A percentile compares a stretch with the other conserved stretches of the same genome.
Evolutionary conservation across 1,140 invertebrate species (phyloP).

Genomic region (Drosophila leontia): DNA sequence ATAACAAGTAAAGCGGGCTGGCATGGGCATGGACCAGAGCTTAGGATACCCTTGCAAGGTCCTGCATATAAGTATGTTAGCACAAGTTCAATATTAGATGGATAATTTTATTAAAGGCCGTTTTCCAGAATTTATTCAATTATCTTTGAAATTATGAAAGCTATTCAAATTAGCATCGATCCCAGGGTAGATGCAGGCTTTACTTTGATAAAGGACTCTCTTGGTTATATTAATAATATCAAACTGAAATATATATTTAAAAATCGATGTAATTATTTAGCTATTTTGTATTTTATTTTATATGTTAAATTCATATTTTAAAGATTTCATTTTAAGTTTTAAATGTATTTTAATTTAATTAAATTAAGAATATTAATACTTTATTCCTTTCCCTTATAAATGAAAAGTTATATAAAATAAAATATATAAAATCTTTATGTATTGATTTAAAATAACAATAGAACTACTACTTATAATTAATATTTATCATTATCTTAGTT

Average conservation of each 20-base stretch:
- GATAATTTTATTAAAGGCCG: slow-evolving; percentile 15
- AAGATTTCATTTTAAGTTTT: background rate
- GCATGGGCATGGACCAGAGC: slow-evolving; percentile 17
- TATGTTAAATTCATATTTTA: background rate
- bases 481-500: too few relatives aligned
- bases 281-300: background rate
- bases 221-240: too few relatives aligned
- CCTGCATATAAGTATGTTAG: slow-evolving; percentile 2
- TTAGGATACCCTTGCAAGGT: slow-evolving; percentile 21
- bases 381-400: too few relatives aligned
- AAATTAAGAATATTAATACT: too few relatives aligned
- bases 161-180: slow-evolving; percentile 1
- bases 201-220: background rate
- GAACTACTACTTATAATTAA: too few relatives aligned
- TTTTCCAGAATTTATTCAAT: slow-evolving; percentile 14
- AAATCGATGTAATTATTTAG: background rate
- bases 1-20: slow-evolving; percentile 24
- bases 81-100: slow-evolving; percentile 11
- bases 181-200: background rate
- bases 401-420: too few relatives aligned
- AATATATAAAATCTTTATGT: too few relatives aligned
- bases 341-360: background rate
- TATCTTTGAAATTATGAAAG: slow-evolving; percentile 6
- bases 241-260: background rate
- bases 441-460: too few relatives aligned